Evolutionary conservation across 2,888 invertebrate genomes (phyloP).

Genomic region (Auanema freiburgensis): DNA sequence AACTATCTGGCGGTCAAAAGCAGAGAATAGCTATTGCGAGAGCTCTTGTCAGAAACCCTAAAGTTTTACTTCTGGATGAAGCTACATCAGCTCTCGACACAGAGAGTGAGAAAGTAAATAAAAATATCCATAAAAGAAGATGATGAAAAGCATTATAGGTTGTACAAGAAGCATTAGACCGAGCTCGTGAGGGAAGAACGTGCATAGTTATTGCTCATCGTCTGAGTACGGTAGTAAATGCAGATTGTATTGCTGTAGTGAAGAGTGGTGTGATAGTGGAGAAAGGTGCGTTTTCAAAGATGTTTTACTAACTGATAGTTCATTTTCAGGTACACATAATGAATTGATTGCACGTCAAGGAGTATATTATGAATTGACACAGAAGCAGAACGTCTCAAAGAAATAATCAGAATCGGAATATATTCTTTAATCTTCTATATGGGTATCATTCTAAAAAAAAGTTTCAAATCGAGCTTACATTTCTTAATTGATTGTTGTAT

Average conservation of each 20-base stretch:
- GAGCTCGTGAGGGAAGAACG: slow-evolving; percentile 66
- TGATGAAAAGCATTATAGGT: slow-evolving; percentile 66
- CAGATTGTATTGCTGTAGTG: slow-evolving; percentile 51
- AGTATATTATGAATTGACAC: slow-evolving; percentile 45
- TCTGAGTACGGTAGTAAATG: slow-evolving; percentile 68
- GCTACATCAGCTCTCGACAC: slow-evolving; percentile 50
- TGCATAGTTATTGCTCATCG: slow-evolving; percentile 68
- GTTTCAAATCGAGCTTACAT: too few relatives aligned
- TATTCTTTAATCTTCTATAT: too few relatives aligned
- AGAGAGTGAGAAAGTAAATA: slow-evolving; percentile 51
- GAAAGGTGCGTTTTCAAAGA: slow-evolving; percentile 67
- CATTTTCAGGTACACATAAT: slow-evolving; percentile 48
- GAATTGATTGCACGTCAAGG: slow-evolving; percentile 42
- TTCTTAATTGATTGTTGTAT: too few relatives aligned
- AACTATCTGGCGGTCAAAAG: slow-evolving; percentile 60
- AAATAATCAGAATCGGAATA: neutral
- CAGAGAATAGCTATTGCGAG: slow-evolving; percentile 66
- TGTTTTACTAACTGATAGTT: slow-evolving; percentile 2
- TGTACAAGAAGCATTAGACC: slow-evolving; percentile 82
- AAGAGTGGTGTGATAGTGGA: slow-evolving; percentile 67
- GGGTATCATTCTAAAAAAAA: too few relatives aligned
- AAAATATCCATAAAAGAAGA: neutral
- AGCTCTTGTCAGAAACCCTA: slow-evolving; percentile 65
- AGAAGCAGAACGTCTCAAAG: slow-evolving; percentile 32
- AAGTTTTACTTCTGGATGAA: slow-evolving; percentile 65